Evolutionary conservation across 2,797 vertebrate species (phyloP), one percentile per base, ranked within the genome.

Genomic region (Gymnocypris eckloni): DNA sequence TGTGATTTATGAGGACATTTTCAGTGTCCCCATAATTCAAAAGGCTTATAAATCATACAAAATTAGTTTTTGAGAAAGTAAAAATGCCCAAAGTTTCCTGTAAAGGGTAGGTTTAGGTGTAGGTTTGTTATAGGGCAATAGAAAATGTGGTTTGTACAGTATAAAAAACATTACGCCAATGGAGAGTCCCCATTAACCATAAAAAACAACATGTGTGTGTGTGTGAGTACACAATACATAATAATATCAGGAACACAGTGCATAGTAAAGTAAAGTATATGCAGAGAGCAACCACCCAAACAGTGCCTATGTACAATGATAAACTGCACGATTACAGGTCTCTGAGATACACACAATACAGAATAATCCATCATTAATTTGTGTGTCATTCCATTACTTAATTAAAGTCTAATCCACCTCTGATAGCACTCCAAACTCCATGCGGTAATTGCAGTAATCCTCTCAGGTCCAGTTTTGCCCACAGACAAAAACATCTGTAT

Each of bases 341-440:
- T 71, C 39, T 43, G 16, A 75, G 71, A 80, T 87, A 59, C 72
- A 66, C 82, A 59, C 28, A 84, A 86, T 77, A 80, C 76, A 85
- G n/a, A 64, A 83, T 71, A 59, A 86, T 82, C 80, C 78, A 71
- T 50, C 59, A 79, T 79, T 72, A 82, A 75, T 12, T 41, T 70
- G 69, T 75, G 43, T 61, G 79, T 78, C 22, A 77, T 85, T 86
- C 81, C 84, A 90, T 88, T 87, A 83, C 79, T 85, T 89, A 79
- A 89, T 89, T 81, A 79, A 70, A 87, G 80, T 50, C 43, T 69
- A 82, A 83, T 77, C 76, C 84, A 85, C 87, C 61, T 87, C 50
- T 87, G 82, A 87, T 48, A 82, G 59, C 54, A 76, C 72, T 84
- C 86, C 72, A 86, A 48, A 73, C 54, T 83, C 64, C 48, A 83